phyloP scores from a whole-genome alignment of 2,797 vertebrate species.

The Anisognathus igniventris region DNA sequence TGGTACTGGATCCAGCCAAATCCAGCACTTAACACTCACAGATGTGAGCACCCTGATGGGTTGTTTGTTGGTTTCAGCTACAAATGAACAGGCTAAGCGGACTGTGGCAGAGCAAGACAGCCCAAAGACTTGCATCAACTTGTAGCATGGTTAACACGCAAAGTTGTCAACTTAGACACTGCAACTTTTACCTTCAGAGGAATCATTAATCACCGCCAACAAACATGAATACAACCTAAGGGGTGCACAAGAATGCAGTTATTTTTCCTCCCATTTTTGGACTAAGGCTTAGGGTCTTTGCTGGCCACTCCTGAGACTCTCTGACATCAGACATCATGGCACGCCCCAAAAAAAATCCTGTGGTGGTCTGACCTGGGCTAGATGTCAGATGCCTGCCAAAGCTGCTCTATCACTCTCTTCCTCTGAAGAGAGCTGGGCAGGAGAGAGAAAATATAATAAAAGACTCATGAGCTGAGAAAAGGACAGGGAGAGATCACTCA shows the following conservation, averaged over 20 bases:
- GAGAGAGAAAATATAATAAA: not conserved
- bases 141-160: accelerated
- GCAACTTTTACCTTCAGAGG: not conserved
- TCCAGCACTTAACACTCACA: not conserved
- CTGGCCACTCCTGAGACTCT: not conserved
- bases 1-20: not conserved
- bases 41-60: not conserved
- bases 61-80: not conserved
- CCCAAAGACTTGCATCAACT: not conserved
- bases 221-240: not conserved
- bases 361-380: not conserved
- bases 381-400: not conserved
- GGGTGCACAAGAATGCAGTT: accelerated
- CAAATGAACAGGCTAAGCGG: not conserved
- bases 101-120: not conserved
- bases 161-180: not conserved
- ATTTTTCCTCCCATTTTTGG: not conserved
- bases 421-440: not conserved
- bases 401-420: not conserved
- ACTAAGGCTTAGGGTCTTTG: not conserved
- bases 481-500: not conserved
- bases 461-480: not conserved
- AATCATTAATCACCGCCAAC: not conserved
- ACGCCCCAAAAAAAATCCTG: accelerated
- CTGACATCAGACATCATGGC: accelerated